Evolutionary conservation across 2,113 vertebrate species (phyloP).

Genomic region (Thinocorus orbignyianus): DNA sequence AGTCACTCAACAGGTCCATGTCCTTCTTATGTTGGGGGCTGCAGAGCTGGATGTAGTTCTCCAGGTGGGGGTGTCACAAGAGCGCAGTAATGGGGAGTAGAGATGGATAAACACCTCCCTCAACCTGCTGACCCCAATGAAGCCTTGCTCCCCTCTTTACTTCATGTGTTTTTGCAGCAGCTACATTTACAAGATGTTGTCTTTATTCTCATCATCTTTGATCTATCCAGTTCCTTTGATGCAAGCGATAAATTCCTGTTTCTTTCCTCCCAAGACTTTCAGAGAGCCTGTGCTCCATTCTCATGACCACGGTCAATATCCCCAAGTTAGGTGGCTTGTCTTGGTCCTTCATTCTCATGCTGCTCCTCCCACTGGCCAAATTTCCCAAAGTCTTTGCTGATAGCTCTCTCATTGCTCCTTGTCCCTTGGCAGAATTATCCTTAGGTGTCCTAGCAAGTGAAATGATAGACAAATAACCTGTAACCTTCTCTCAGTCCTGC

Average conservation of each 20-base stretch:
- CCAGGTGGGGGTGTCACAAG: no score
- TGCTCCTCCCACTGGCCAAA: background rate
- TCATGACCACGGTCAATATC: background rate
- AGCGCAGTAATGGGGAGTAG: background rate
- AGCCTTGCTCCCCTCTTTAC: background rate
- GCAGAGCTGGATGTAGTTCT: background rate
- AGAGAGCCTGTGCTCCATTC: background rate
- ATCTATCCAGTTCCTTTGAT: slow-evolving; percentile 11
- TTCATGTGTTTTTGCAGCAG: slow-evolving; percentile 14
- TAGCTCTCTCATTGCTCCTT: background rate
- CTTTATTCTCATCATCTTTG: slow-evolving; percentile 18
- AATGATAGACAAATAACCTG: background rate
- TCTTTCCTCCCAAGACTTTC: background rate
- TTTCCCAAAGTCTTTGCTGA: background rate
- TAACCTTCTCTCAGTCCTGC: background rate
- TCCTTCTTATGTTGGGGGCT: background rate
- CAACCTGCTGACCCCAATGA: background rate
- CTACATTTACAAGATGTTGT: background rate
- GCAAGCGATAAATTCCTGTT: background rate
- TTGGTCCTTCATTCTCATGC: background rate
- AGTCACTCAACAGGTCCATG: background rate
- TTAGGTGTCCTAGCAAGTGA: background rate
- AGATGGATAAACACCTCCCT: background rate
- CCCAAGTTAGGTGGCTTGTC: background rate
- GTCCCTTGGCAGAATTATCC: background rate